Conservation (phyloP, 2,797 vertebrate genomes). For the Eulemur coronatus region DNA sequence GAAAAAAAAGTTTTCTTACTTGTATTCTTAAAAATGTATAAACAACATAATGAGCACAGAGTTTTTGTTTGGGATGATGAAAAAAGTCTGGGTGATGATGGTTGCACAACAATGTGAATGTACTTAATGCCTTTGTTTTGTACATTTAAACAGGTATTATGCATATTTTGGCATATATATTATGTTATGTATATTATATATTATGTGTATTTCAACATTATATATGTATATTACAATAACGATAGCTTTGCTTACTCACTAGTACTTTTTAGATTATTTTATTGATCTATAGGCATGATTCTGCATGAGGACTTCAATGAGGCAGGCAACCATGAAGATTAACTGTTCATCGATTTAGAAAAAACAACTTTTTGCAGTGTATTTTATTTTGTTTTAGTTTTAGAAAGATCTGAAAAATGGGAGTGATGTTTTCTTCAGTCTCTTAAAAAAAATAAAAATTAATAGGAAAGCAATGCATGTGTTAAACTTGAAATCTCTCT, state of each 20-base stretch:
- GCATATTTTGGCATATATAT: not conserved
- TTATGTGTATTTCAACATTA: not conserved
- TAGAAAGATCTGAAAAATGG: not conserved
- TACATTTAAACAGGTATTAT: not conserved
- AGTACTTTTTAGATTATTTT: not conserved
- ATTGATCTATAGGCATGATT: not conserved
- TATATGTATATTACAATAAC: not conserved
- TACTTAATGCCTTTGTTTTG: not conserved
- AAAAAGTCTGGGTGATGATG: not conserved
- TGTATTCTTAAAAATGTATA: not conserved
- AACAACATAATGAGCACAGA: not conserved
- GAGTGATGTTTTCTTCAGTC: not conserved
- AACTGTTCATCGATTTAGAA: not conserved
- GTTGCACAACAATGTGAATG: not conserved
- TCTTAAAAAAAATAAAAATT: not conserved
- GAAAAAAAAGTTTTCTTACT: not conserved
- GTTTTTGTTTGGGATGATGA: not conserved
- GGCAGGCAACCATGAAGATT: not conserved
- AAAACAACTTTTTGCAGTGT: not conserved
- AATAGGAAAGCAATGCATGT: not conserved
- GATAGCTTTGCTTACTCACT: not conserved
- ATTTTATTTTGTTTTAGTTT: conserved; percentile 11
- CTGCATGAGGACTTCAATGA: not conserved
- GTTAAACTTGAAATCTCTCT: not conserved
- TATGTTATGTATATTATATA: not conserved